These are phyloP conservation scores for Caenorhabditis becei DNA, from an alignment of 2,888 invertebrate species.

Conservation along the genomic window DNA sequence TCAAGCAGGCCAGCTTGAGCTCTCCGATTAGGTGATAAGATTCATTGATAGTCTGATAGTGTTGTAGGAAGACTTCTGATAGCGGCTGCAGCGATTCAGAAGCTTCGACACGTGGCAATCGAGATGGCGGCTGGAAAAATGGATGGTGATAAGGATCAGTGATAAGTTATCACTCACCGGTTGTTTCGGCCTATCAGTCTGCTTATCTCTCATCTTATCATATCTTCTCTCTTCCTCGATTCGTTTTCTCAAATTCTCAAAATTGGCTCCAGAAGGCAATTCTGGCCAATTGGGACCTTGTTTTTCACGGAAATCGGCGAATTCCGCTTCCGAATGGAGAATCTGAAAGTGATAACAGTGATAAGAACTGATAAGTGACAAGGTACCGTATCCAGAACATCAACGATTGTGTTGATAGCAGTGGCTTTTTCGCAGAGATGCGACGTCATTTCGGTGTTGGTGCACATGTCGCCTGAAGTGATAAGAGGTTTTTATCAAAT, in stretches of 20 bases:
- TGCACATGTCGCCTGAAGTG: constrained; percentile 49
- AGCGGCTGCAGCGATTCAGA: constrained; percentile 21
- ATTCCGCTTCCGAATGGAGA: constrained; percentile 43
- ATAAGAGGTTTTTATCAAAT: too few species aligned
- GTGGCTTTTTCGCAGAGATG: constrained; percentile 42
- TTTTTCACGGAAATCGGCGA: constrained; percentile 24
- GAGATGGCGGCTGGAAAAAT: constrained; percentile 24
- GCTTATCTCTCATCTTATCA: constrained; percentile 24
- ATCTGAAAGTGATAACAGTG: too few species aligned
- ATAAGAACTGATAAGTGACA: too few species aligned
- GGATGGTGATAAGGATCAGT: not conserved
- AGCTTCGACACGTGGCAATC: constrained; percentile 27
- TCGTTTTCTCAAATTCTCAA: not conserved
- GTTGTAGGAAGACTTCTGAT: constrained; percentile 5
- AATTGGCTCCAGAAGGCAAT: not conserved
- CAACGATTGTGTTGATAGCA: constrained; percentile 9
- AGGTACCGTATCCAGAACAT: constrained; percentile 50
- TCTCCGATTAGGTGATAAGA: constrained; percentile 39
- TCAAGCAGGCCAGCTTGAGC: constrained; percentile 50
- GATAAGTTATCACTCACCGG: constrained; percentile 8
- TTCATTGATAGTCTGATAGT: constrained; percentile 25
- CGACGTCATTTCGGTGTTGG: constrained; percentile 43
- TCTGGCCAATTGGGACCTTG: constrained; percentile 14
- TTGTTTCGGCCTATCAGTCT: constrained; percentile 29
- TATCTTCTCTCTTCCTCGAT: constrained; percentile 41